Base-by-base conservation (phyloP, 2,113 vertebrate genomes). In the Numida meleagris region DNA sequence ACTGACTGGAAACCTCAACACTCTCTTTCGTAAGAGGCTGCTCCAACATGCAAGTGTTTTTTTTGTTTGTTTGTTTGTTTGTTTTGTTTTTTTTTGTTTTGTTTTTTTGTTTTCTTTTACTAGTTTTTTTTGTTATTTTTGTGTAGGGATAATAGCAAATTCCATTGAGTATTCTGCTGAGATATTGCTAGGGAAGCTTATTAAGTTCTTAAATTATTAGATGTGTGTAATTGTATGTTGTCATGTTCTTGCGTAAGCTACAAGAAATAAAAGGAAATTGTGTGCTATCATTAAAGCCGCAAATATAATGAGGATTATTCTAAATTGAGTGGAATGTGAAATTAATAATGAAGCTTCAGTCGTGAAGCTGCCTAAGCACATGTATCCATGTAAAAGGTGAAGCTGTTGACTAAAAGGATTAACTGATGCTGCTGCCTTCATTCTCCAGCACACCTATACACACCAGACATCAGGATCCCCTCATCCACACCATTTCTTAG, bases 281-380 rank as follows among this genome's bases (percentile, higher is more conserved):
- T 90, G 61, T 57, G 73, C 92, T 77, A 50, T 88, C 82, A 91
- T 82, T 90, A 87, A 51, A 80, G 61, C 85, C 68, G 78, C 87
- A 76, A 94, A 93, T 92, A 88, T 88, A 95, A 94, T 82, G 86
- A 96, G 81, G 94, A 94, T 97, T 96, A 89, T 89, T 96, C 90
- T 92, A 94, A 95, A 88, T 75, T 50, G 58, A 68, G 79, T 62
- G 65, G 50, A 95, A 96, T 88, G 57, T 95, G 79, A 93, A 95
- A 65, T 92, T 94, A 96, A 74, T 90, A 82, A 82, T 12, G 84
- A 84, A 89, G 84, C 65, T 89, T 62, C 72, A 36, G 63, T 83
- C 7, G 13, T 16, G 42, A 58, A 70, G 89, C 75, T 86, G 88
- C 79, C 67, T 67, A 74, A 96, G 85, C 70, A 12, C 55, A 68